Evolutionary conservation across 2,888 invertebrate species (phyloP).

Genomic region (Pyrrhia umbra): DNA sequence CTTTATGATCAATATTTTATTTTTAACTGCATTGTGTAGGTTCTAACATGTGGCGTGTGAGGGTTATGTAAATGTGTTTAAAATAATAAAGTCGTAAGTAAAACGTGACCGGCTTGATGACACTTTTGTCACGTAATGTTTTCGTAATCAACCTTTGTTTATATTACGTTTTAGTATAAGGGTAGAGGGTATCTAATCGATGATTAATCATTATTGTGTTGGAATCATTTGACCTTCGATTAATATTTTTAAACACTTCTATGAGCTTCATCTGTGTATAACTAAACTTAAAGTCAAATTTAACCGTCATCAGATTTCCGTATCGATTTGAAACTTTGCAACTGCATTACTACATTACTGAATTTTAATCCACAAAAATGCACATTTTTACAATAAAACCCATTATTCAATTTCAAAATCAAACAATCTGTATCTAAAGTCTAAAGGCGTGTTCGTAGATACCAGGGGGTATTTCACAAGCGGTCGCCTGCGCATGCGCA

Average conservation of each 20-base stretch:
- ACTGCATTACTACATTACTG: too few species aligned
- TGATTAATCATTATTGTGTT: constrained; percentile 1
- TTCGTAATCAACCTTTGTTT: constrained; percentile 20
- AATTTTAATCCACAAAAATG: background rate
- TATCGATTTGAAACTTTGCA: background rate
- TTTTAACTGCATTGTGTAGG: constrained; percentile 37
- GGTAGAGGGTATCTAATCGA: background rate
- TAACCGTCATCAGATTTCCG: constrained; percentile 9
- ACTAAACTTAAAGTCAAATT: background rate
- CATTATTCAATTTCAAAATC: background rate
- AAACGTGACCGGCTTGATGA: constrained; percentile 7
- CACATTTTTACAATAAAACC: background rate
- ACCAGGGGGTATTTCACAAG: constrained; percentile 66
- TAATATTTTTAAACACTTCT: too few species aligned
- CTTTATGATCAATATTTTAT: constrained; percentile 50
- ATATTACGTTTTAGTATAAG: background rate
- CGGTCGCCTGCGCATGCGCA: constrained; percentile 63
- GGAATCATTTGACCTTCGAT: too few species aligned
- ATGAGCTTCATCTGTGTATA: too few species aligned
- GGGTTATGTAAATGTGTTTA: constrained; percentile 35
- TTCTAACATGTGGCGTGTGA: constrained; percentile 14
- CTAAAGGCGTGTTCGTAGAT: constrained; percentile 38
- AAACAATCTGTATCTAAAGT: background rate
- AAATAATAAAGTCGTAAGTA: constrained; percentile 3
- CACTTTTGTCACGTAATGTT: constrained; percentile 21